Base-by-base conservation (phyloP, 2,113 vertebrate genomes). In the Entelurus aequoreus region DNA sequence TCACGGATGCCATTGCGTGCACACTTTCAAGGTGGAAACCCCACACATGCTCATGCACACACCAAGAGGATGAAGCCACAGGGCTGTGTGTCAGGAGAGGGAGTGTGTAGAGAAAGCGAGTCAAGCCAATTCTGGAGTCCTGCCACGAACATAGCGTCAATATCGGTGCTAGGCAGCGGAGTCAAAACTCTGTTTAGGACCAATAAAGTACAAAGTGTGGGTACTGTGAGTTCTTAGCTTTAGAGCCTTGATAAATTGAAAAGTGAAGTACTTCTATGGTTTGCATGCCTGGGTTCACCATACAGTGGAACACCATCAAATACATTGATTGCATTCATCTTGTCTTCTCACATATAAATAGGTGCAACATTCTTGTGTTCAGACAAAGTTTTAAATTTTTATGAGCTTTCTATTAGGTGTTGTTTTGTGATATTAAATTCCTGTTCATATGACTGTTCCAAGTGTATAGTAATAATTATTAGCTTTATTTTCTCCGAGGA, bases 61-160 rank as follows among this genome's bases (percentile, higher is more conserved):
- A 83, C 73, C 78, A 50, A 48, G 75, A 75, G 64, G 69, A 60
- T 69, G 47, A 62, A 56, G 78, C 82, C 77, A 84, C 75, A 78
- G 86, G 77, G 79, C 84, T 82, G 68, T 80, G 63, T 87, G 86
- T 86, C 82, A 79, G 79, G 71, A 75, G 71, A 75, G 77, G 67
- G 69, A 68, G 74, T 74, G 61, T 48, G 12, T 48, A 76, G 72
- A 64, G 8, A 40, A 78, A 65, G 21, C 1, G 54, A 67, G 82
- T 77, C 79, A 81, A 70, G 76, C 52, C 60, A 7, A 40, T 0
- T 15, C 74, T 83, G 81, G 80, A 80, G 54, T 54, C 42, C 35
- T 66, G 80, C 80, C 77, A 82, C 72, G 74, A 63, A 55, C 54
- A 70, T 65, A 68, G 66, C 62, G 11, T 76, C 62, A 37, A 53